phyloP scores from a whole-genome alignment of 2,888 invertebrate genomes.

The Alloscopus bannaensis region DNA sequence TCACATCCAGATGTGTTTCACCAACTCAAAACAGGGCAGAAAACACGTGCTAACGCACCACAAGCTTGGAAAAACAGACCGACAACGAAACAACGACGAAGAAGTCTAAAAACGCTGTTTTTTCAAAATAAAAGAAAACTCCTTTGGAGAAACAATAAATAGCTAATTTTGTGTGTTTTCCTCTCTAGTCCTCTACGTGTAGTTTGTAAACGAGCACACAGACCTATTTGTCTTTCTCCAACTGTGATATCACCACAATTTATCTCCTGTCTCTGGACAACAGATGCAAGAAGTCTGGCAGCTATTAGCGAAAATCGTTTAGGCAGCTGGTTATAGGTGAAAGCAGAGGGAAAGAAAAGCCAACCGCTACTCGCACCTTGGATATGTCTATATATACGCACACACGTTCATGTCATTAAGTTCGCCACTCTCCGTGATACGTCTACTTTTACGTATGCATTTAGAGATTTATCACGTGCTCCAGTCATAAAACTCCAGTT shows the following conservation, averaged over 20 bases:
- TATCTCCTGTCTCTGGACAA: conserved; percentile 63
- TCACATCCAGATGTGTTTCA: background rate
- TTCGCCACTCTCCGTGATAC: background rate
- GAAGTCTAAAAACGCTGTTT: too few relatives aligned
- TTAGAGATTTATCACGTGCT: conserved; percentile 9
- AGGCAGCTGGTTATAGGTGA: background rate
- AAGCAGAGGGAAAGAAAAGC: background rate
- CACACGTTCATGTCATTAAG: background rate
- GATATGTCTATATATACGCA: too few relatives aligned
- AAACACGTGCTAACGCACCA: too few relatives aligned
- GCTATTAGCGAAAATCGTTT: conserved; percentile 26
- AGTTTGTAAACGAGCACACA: too few relatives aligned
- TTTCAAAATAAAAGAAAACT: too few relatives aligned
- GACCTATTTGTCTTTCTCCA: conserved; percentile 64
- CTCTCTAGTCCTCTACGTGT: too few relatives aligned
- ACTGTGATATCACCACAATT: conserved; percentile 63
- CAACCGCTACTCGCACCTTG: too few relatives aligned
- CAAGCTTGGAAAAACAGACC: too few relatives aligned
- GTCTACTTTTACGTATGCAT: background rate
- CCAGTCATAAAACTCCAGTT: background rate
- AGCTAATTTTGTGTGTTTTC: too few relatives aligned
- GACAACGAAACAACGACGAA: too few relatives aligned
- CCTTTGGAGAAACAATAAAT: too few relatives aligned
- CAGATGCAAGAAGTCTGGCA: conserved; percentile 53
- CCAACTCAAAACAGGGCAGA: too few relatives aligned